These are phyloP conservation scores for Hephaestus fuliginosus DNA, from an alignment of 2,797 vertebrate genomes.

Conservation along the genomic window DNA sequence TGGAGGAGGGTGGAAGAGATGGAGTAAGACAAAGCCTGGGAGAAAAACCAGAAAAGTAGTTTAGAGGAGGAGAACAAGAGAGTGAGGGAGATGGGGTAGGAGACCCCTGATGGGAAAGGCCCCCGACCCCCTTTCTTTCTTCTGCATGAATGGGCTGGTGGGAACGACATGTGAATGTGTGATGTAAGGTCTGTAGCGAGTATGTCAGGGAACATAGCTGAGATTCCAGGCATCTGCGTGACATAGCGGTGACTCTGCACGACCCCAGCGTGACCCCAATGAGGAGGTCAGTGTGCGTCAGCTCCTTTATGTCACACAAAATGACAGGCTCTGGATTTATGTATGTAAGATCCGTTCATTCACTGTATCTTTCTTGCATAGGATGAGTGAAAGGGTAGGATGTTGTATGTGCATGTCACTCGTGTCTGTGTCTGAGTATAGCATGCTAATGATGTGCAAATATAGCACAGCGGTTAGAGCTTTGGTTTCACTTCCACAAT, in stretches of 20 bases:
- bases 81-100: slow-evolving; percentile 11
- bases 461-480: slow-evolving; percentile 14
- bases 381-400: neutral
- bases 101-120: slow-evolving; percentile 35
- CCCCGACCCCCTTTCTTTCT: slow-evolving; percentile 40
- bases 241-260: slow-evolving; percentile 47
- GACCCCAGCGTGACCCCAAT: slow-evolving; percentile 51
- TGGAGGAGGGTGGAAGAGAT: slow-evolving; percentile 34
- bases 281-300: slow-evolving; percentile 33
- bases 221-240: slow-evolving; percentile 64
- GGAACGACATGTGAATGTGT: slow-evolving; percentile 59
- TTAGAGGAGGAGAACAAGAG: slow-evolving; percentile 10
- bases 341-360: neutral
- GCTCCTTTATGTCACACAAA: slow-evolving; percentile 10
- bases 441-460: slow-evolving; percentile 54
- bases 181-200: slow-evolving; percentile 58
- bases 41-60: slow-evolving; percentile 6
- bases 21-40: slow-evolving; percentile 13
- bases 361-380: too few species aligned
- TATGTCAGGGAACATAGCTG: slow-evolving; percentile 60
- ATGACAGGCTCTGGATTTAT: slow-evolving; percentile 12
- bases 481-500: slow-evolving; percentile 61
- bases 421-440: slow-evolving; percentile 7
- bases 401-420: slow-evolving; percentile 13
- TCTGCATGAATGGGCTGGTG: slow-evolving; percentile 55